phyloP scores from a whole-genome alignment of 2,888 invertebrate genomes.

The Xestia sexstrigata region DNA sequence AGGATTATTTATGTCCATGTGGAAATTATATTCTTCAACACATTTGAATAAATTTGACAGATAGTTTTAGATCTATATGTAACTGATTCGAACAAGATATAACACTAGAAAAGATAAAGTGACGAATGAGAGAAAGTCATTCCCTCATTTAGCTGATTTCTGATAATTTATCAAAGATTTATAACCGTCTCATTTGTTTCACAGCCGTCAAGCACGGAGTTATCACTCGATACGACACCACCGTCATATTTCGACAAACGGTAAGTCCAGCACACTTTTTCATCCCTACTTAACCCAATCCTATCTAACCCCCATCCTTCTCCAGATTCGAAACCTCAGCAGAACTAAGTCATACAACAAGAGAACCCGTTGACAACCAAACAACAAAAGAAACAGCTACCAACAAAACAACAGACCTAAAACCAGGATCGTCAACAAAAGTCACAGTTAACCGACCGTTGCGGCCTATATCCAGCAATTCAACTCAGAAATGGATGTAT shows the following conservation, averaged over 20 bases:
- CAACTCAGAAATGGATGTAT: constrained; percentile 84
- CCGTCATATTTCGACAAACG: constrained; percentile 83
- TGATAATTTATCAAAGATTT: background rate
- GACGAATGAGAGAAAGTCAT: background rate
- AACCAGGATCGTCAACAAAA: constrained; percentile 8
- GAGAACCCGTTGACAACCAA: constrained; percentile 34
- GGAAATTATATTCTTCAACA: background rate
- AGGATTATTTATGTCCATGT: background rate
- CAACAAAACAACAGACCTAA: constrained; percentile 35
- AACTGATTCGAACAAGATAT: background rate
- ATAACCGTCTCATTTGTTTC: constrained; percentile 48
- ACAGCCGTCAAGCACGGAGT: constrained; percentile 81
- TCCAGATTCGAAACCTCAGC: constrained; percentile 81
- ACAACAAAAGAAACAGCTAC: constrained; percentile 30
- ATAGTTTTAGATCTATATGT: background rate
- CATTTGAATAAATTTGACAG: background rate
- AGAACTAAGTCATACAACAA: constrained; percentile 69
- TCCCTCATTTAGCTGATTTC: background rate
- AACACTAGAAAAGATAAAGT: background rate
- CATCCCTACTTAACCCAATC: constrained; percentile 25
- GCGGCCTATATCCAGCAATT: constrained; percentile 65
- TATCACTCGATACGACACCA: constrained; percentile 76
- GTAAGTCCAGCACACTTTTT: constrained; percentile 71
- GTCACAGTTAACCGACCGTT: constrained; percentile 54
- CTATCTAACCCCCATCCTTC: constrained; percentile 57